Percentiles rank a stretch among this genome's conserved stretches.
Conservation (phyloP, 2,888 invertebrate genomes). For the Synanthedon tipuliformis region DNA sequence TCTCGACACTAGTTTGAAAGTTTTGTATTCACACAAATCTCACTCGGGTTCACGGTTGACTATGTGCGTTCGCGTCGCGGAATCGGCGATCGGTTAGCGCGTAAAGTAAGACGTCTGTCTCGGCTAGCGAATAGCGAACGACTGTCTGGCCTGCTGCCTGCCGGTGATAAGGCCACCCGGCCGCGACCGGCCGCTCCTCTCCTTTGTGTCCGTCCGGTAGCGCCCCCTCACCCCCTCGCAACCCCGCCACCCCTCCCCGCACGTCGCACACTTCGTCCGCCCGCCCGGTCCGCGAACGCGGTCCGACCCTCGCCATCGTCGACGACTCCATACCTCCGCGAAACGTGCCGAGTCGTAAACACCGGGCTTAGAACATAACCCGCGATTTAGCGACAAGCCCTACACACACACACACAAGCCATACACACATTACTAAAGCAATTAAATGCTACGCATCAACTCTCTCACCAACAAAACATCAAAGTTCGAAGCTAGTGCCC, state of each 20-base stretch:
- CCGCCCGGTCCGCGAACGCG: conserved; percentile 11
- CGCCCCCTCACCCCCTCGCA: conserved; percentile 39
- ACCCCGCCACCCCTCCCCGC: conserved; percentile 22
- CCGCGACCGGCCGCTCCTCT: conserved; percentile 62
- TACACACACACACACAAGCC: conserved; percentile 3
- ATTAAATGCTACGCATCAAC: conserved; percentile 43
- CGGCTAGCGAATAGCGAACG: conserved; percentile 49
- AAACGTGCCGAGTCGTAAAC: conserved; percentile 20
- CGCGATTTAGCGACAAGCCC: conserved; percentile 18
- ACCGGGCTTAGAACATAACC: conserved; percentile 22
- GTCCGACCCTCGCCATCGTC: background rate
- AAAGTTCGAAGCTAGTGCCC: conserved; percentile 4
- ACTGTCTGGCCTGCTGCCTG: conserved; percentile 27
- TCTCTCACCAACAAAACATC: conserved; percentile 24
- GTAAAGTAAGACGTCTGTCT: conserved; percentile 37
- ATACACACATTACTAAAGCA: conserved; percentile 45
- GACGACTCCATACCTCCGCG: background rate
- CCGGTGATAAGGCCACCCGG: conserved; percentile 58
- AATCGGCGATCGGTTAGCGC: conserved; percentile 10
- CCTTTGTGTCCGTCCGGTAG: conserved; percentile 66
- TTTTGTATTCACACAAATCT: conserved; percentile 13
- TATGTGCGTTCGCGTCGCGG: conserved; percentile 13
- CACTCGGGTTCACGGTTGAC: conserved; percentile 8
- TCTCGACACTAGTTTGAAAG: no score
- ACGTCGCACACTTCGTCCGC: conserved; percentile 24